Evolutionary conservation across 2,797 vertebrate species (phyloP).

Genomic region (Sebastes dallii): DNA sequence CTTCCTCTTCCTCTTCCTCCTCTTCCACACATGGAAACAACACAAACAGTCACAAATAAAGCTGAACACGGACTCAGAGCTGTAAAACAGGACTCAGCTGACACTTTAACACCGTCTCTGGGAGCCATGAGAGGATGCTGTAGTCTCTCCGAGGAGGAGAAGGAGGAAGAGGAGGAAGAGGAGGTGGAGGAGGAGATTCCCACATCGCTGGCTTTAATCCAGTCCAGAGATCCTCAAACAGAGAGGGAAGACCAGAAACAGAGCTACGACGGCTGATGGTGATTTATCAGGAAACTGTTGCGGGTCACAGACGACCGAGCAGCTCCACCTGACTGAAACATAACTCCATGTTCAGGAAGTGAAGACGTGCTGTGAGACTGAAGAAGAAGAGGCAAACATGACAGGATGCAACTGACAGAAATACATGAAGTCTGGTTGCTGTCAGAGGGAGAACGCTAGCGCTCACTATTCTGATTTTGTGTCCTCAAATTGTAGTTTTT

Average conservation of each 20-base stretch:
- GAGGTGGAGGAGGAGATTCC: conserved; percentile 1
- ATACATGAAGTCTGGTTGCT: background rate
- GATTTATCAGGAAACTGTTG: conserved; percentile 45
- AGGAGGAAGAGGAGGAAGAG: conserved; percentile 15
- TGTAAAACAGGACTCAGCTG: conserved; percentile 48
- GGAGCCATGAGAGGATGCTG: conserved; percentile 45
- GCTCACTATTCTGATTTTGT: too few species aligned
- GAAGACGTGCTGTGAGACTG: background rate
- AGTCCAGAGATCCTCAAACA: conserved; percentile 41
- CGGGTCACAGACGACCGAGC: conserved; percentile 38
- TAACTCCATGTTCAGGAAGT: conserved; percentile 12
- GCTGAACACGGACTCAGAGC: conserved; percentile 24
- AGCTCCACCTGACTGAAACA: conserved; percentile 13
- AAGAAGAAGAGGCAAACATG: background rate
- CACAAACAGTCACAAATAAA: conserved; percentile 40
- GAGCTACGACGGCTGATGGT: background rate
- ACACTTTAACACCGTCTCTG: conserved; percentile 54
- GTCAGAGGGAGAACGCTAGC: background rate
- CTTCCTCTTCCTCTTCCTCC: background rate
- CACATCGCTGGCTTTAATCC: conserved; percentile 5
- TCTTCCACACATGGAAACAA: conserved; percentile 20
- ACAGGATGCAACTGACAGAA: background rate
- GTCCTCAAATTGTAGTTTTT: background rate
- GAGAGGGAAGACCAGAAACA: conserved; percentile 35
- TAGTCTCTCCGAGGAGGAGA: conserved; percentile 42